Evolutionary conservation across 2,888 invertebrate species (phyloP), one percentile per base, ranked within the genome.

Genomic region (Drosophila leonis): DNA sequence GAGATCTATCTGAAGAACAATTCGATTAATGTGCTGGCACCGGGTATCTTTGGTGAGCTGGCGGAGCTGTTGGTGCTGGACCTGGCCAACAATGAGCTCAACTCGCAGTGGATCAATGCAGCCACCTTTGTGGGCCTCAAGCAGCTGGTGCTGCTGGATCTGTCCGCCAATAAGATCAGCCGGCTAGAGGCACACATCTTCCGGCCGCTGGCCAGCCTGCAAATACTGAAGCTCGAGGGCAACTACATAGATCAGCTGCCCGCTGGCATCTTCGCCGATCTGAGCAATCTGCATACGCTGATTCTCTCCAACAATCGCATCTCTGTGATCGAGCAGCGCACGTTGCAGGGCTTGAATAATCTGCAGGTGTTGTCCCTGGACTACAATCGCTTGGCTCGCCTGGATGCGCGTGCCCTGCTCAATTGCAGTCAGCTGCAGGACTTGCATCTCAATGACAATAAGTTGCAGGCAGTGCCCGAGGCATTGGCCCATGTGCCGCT

Each of bases 1-100:
- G 98, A 98, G 94, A 96, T 98, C 92, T 96, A 97, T 93, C 94
- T 98, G 90, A 96, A 97, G 93, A 98, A 98, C 93, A 98, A 98
- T 94, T 97, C 97, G 62, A 96, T 98, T 87, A 96, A 96, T 92
- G 96, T 96, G 33, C 94, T 98, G 83, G 97, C 97, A 78, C 97
- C 97, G 1, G 97, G 96, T 61, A 94, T 98, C 67, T 97, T 98
- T 91, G 95, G 96, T 48, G 96, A 97, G 91, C 94, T 98, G 78
- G 95, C 96, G 80, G 97, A 96, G 91, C 94, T 98, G 75, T 94
- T 96, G 72, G 95, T 96, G 7, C 94, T 98, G 78, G 97, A 98
- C 93, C 93, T 98, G 92, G 97, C 97, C 61, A 95, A 95, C 90
- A 98, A 98, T 93, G 96, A 96, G 91, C 94, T 98, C 65, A 97